Conservation (phyloP, 2,797 vertebrate genomes). For the Halcyon smyrnensis region DNA sequence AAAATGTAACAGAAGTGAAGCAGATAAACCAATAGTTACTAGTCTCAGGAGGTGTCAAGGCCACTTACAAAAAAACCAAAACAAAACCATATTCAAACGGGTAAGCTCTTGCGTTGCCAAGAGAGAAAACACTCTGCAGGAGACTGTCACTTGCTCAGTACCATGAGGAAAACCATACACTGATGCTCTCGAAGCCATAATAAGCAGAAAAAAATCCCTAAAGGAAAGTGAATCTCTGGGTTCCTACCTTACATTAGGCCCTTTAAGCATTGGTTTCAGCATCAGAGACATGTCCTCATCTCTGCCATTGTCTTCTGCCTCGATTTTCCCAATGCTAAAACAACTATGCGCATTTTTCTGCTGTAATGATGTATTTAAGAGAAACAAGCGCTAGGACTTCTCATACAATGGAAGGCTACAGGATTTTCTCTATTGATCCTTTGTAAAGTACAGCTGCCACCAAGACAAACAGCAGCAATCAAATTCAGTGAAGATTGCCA, state of each 20-base stretch:
- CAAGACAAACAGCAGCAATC: neutral
- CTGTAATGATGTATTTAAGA: neutral
- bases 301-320: neutral
- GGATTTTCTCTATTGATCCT: neutral
- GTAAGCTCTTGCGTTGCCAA: neutral
- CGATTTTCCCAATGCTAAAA: neutral
- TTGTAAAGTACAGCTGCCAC: neutral
- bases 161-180: neutral
- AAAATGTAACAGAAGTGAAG: too few relatives aligned
- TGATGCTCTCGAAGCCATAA: too few relatives aligned
- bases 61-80: neutral
- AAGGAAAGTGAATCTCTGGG: neutral
- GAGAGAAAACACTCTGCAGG: neutral
- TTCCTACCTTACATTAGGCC: neutral
- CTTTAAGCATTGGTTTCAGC: neutral
- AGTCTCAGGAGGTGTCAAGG: too few relatives aligned
- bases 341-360: neutral
- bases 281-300: neutral
- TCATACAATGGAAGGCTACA: neutral
- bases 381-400: neutral
- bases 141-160: neutral
- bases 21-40: too few relatives aligned
- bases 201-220: neutral
- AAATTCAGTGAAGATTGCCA: neutral
- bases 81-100: neutral